Base-by-base conservation (phyloP, 2,797 vertebrate species). In the Prionace glauca region DNA sequence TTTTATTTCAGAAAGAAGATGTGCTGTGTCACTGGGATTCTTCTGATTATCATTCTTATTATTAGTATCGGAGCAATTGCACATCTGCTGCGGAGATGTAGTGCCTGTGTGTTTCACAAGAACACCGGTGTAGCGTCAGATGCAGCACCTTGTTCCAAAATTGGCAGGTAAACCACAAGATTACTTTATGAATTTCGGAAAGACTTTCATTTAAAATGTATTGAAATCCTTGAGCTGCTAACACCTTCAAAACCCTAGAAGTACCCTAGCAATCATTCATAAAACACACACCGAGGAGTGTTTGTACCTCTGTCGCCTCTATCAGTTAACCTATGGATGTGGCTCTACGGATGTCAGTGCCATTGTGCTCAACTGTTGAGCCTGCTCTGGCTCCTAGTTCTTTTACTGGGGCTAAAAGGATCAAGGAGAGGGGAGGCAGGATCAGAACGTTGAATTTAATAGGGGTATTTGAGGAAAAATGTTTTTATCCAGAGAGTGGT, bases 1-100 rank as follows among this genome's bases (percentile, higher is more conserved):
- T 95, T 45, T 95, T 29, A 45, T 77, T 77, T 72, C 72, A 95
- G 93, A 60, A 74, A 77, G 72, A 95, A 77, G 71, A 74, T 95
- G 45, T 22, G 71, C 90, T 69, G 65, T 65, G 12, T 41, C 62
- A 69, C 36, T 69, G 90, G 62, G 65, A 69, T 92, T 12, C 62
- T 92, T 36, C 90, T 92, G n/a, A 41, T 92, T 92, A 92, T 92
- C 90, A 67, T 24, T 41, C 1, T 92, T 69, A 24, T 41, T 92
- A 92, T 92, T 92, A 41, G 90, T 92, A 65, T 92, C 4, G 90
- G 90, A 92, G 65, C 36, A 69, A 41, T 92, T 69, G 3, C 69
- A 8, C 62, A 41, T 69, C 90, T 67, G 65, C 9, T 12, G 10
- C 10, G 65, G 62, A 50, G 62, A 69, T 92, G 90, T 92, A 41